Base-by-base conservation (phyloP, 2,888 invertebrate genomes). In the Hyposoter dolosus region DNA sequence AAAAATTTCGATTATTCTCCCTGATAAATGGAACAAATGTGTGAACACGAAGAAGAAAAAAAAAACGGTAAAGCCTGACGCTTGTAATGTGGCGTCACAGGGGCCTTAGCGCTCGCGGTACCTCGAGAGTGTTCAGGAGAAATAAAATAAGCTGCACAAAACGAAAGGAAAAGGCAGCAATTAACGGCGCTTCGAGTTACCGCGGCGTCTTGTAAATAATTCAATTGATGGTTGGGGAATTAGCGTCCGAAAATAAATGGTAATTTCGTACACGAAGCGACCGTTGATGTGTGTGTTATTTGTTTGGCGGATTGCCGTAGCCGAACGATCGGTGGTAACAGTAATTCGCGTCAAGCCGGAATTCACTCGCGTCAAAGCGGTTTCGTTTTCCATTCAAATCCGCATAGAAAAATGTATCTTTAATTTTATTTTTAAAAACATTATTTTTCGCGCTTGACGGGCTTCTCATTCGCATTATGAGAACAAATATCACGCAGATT, bases 71-170 rank as follows among this genome's bases (percentile, higher is more conserved):
- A 86, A 85, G 87, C 88, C 87, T 88, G 88, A 85, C 83, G 88
- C 85, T 75, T 77, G 56, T 83, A 82, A 50, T 71, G 78, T 72
- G 77, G 87, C 87, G 88, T 88, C 82, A 85, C 79, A 87, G 89
- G 89, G 89, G 89, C 89, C 89, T 90, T 90, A 90, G 82, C 88
- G 87, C 84, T 83, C 84, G 84, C 56, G 88, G 88, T 87, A 81
- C 82, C 85, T 88, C 79, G 82, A 86, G 75, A 53, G 53, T 45
- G 43, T 80, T 56, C 19, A 40, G 1, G 1, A 28, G n/a, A 60
- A 75, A 40, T 10, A 40, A 60, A 43, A 47, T 15, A 63, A 12
- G 43, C 72, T n/a, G 45, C 68, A 63, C 56, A 43, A 78, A 43
- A 1, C 0, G 10, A 40, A 40, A 40, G 10, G 40, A 9, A 28